Evolutionary conservation across 2,797 vertebrate genomes (phyloP), one percentile per base, ranked within the genome.

Genomic region (Florisuga fusca): DNA sequence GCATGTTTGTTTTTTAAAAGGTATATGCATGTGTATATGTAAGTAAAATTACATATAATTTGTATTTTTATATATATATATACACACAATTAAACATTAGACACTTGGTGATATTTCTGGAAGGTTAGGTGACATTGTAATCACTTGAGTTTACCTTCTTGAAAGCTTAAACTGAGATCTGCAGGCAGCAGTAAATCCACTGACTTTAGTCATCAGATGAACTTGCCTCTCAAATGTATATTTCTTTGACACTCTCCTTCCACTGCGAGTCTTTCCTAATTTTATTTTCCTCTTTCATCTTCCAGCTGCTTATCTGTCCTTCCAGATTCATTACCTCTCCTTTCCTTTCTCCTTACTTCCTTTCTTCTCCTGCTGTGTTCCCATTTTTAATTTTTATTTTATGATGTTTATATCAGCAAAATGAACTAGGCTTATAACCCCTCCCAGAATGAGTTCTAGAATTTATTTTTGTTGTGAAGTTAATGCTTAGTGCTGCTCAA

Each of bases 291-390:
- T 76, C 82, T 91, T 93, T 92, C 69, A 86, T 92, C 89, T 94
- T 91, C 82, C 85, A 95, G 61, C 85, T 90, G 55, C 91, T 96
- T 96, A 94, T 97, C 95, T 94, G 80, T 91, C 94, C 94, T 97
- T 94, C 85, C 95, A 96, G 95, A 97, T 96, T 95, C 89, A 92
- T 93, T 93, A 91, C 91, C 77, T 82, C 71, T 82, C 76, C 80
- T 69, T 91, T 94, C 84, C 61, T 95, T 93, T 81, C 82, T 83
- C 92, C 77, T 82, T 76, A 62, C 85, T 91, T 74, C 78, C 90
- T 89, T 94, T 94, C 82, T 95, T 75, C 85, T 91, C 91, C 89
- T 6, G 51, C 92, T 45, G 48, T 69, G 87, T 93, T 94, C 84
- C 84, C 79, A 90, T 90, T 96, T 95, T 79, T 79, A 96, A 94